phyloP scores from a whole-genome alignment of 2,113 vertebrate genomes.

The Erpornis zantholeuca region DNA sequence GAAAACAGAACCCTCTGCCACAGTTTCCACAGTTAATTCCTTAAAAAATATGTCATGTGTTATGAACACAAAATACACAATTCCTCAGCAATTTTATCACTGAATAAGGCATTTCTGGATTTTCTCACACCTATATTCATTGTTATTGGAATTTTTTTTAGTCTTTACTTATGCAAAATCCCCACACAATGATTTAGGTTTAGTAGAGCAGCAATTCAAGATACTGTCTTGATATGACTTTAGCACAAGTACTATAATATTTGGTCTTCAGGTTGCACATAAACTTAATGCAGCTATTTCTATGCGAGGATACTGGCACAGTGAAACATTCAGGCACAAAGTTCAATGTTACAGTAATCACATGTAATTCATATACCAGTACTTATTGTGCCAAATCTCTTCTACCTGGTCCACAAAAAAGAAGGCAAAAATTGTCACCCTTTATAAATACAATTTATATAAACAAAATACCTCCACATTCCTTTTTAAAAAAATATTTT shows the following conservation, averaged over 20 bases:
- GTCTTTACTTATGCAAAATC: background rate
- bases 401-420: background rate
- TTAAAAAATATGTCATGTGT: background rate
- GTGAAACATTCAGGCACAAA: background rate
- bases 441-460: background rate
- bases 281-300: background rate
- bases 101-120: background rate
- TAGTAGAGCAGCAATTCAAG: background rate
- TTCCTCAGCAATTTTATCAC: background rate
- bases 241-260: background rate
- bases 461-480: background rate
- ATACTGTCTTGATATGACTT: background rate
- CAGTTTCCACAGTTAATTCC: background rate
- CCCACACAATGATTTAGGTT: background rate
- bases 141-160: background rate
- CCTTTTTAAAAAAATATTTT: background rate
- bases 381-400: background rate
- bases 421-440: background rate
- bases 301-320: background rate
- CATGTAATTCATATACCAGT: background rate
- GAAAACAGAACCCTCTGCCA: background rate
- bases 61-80: background rate
- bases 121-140: background rate
- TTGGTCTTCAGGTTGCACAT: background rate
- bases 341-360: background rate